These are phyloP conservation scores for Crypturellus undulatus DNA, from an alignment of 2,113 vertebrate species.

Conservation along the genomic window DNA sequence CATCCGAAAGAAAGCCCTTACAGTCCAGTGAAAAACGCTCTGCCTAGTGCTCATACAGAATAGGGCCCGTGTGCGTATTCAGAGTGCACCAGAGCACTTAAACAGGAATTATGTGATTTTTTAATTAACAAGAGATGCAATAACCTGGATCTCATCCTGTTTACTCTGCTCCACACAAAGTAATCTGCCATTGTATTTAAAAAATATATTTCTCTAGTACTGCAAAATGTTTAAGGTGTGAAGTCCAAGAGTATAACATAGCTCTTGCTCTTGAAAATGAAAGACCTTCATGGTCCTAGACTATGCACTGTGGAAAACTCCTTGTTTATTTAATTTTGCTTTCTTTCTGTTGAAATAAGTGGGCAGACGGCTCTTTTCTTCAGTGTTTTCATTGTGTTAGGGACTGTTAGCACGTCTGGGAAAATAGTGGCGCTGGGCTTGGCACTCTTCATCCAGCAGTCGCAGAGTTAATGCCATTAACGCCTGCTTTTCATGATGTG, in stretches of 20 bases:
- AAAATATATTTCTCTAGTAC: background rate
- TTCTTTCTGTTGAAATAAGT: background rate
- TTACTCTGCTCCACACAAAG: background rate
- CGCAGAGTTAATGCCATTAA: constrained; percentile 26
- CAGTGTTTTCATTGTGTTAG: background rate
- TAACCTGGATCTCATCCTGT: background rate
- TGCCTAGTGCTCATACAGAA: constrained; percentile 47
- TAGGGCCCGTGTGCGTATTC: constrained; percentile 38
- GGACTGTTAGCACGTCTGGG: background rate
- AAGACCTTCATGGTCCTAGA: background rate
- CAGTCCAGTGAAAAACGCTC: constrained; percentile 68
- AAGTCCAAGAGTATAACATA: background rate
- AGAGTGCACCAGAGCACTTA: constrained; percentile 13
- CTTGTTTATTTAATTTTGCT: background rate
- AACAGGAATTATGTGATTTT: background rate
- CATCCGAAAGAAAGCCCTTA: constrained; percentile 72
- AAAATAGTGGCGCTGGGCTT: background rate
- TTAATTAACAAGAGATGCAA: constrained; percentile 7
- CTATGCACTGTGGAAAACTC: background rate
- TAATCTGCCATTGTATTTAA: background rate
- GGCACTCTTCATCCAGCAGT: background rate
- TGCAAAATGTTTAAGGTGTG: background rate
- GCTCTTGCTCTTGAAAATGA: background rate
- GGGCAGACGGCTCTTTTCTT: background rate
- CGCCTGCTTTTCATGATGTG: background rate